Conservation (phyloP, 2,888 invertebrate genomes). For the Melitaea athalia region DNA sequence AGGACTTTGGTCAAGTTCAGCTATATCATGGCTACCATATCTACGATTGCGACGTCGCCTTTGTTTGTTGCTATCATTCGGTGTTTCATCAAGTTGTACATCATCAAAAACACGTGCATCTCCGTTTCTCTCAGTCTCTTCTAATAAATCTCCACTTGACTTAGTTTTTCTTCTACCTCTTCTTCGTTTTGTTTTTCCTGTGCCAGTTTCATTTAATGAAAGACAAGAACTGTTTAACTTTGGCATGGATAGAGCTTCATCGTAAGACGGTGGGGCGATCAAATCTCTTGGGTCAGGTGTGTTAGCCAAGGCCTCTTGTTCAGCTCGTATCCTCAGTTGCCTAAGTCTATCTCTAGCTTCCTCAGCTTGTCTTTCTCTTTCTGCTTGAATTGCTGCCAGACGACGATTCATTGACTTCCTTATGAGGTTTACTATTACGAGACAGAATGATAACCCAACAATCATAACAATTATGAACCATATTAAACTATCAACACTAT, state of each 20-base stretch:
- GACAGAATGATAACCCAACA: conserved; percentile 76
- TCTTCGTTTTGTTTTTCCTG: conserved; percentile 67
- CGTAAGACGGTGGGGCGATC: conserved; percentile 88
- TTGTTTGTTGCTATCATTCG: conserved; percentile 50
- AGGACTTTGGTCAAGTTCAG: conserved; percentile 72
- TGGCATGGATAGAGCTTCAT: conserved; percentile 89
- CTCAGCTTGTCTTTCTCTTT: conserved; percentile 80
- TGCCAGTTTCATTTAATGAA: conserved; percentile 75
- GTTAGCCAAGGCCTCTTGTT: conserved; percentile 81
- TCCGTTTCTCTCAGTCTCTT: conserved; percentile 73
- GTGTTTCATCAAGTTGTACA: conserved; percentile 58
- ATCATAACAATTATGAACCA: conserved; percentile 83
- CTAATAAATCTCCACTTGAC: conserved; percentile 76
- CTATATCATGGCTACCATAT: conserved; percentile 75
- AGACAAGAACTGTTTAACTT: conserved; percentile 84
- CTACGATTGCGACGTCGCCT: conserved; percentile 58
- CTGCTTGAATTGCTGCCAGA: conserved; percentile 72
- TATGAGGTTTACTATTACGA: conserved; percentile 79
- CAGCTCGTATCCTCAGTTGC: conserved; percentile 76
- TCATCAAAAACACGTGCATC: conserved; percentile 62
- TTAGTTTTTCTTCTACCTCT: conserved; percentile 76
- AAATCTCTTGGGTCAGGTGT: conserved; percentile 87
- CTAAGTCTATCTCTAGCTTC: conserved; percentile 83
- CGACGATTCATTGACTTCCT: conserved; percentile 81
- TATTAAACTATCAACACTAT: conserved; percentile 79